Conservation (phyloP, 2,888 invertebrate species). For the Mythimna pallens region DNA sequence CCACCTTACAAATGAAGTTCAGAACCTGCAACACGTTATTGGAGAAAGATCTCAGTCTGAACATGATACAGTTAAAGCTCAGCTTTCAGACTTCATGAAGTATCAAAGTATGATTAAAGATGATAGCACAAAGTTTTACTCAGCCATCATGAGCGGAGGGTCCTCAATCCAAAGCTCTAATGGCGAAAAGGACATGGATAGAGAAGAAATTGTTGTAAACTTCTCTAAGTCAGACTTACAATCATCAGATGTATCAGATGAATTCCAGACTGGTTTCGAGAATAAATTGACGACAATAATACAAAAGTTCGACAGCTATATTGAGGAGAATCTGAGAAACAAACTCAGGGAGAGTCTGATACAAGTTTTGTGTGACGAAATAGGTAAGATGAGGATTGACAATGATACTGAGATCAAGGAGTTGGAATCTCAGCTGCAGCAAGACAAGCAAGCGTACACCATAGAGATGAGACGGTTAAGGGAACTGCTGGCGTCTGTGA, state of each 20-base stretch:
- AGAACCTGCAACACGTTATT: conserved; percentile 83
- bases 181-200: conserved; percentile 87
- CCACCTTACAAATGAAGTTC: conserved; percentile 91
- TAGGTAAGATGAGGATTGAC: conserved; percentile 86
- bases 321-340: conserved; percentile 85
- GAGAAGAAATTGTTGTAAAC: conserved; percentile 86
- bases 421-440: conserved; percentile 86
- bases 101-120: conserved; percentile 86
- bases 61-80: conserved; percentile 83
- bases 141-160: conserved; percentile 83
- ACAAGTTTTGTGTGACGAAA: conserved; percentile 89
- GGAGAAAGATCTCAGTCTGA: conserved; percentile 80
- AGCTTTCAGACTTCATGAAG: conserved; percentile 86
- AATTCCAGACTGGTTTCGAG: conserved; percentile 83
- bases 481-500: conserved; percentile 90
- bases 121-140: conserved; percentile 85
- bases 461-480: conserved; percentile 89
- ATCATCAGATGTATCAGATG: conserved; percentile 81
- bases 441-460: conserved; percentile 90
- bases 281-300: conserved; percentile 78
- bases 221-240: conserved; percentile 84
- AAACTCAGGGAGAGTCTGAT: conserved; percentile 90
- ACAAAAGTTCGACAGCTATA: conserved; percentile 79
- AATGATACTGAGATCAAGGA: conserved; percentile 83
- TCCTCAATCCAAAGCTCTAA: conserved; percentile 84